Conservation (phyloP, 1,140 invertebrate genomes). For the Orius laevigatus region DNA sequence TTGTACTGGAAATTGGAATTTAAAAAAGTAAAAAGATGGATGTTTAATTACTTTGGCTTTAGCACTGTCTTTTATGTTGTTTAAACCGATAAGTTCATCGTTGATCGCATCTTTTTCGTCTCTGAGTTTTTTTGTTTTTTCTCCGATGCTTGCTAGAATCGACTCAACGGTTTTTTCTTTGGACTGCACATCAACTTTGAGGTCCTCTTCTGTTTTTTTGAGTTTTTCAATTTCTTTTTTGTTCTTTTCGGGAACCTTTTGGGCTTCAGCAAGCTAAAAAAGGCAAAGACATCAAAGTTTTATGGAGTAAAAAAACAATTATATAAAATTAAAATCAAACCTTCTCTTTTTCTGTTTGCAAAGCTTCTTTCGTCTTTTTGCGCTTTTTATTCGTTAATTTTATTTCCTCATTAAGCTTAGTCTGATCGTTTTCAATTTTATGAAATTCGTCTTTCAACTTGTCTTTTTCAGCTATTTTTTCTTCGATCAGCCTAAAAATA, state of each 20-base stretch:
- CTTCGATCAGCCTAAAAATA: too few relatives aligned
- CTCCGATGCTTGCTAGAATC: conserved; percentile 33
- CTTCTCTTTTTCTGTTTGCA: conserved; percentile 29
- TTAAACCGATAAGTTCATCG: conserved; percentile 46
- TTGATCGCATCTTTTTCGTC: conserved; percentile 47
- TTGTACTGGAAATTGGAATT: conserved; percentile 34
- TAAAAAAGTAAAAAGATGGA: too few relatives aligned
- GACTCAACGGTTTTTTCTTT: conserved; percentile 36
- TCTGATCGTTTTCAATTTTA: conserved; percentile 40
- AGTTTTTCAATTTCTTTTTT: conserved; percentile 52
- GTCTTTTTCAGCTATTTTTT: conserved; percentile 23
- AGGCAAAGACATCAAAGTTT: conserved; percentile 7
- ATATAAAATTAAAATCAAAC: conserved; percentile 12
- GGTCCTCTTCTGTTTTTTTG: conserved; percentile 32
- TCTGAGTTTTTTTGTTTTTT: conserved; percentile 30
- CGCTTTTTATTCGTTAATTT: conserved; percentile 44
- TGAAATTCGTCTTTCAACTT: conserved; percentile 24
- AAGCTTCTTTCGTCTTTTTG: conserved; percentile 40
- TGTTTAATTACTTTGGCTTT: conserved; percentile 44
- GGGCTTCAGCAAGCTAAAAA: background rate
- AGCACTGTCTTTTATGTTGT: conserved; percentile 51
- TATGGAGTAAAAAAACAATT: background rate
- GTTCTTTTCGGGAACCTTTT: conserved; percentile 50
- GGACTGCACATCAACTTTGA: conserved; percentile 23
- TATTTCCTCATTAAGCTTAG: conserved; percentile 40